Evolutionary conservation across 2,888 invertebrate species (phyloP).

Genomic region (Seira ritae): DNA sequence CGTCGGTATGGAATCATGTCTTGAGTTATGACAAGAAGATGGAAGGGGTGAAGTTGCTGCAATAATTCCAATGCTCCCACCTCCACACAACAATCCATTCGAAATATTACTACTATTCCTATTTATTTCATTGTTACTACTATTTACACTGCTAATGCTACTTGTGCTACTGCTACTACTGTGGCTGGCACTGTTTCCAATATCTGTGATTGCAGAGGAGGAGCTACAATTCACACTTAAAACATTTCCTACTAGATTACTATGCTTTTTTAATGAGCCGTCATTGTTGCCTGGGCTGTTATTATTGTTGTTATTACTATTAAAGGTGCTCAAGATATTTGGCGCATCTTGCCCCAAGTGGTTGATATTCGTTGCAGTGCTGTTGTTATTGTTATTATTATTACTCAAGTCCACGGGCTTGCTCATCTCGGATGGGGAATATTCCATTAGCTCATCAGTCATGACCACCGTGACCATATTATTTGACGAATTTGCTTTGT

Average conservation of each 20-base stretch:
- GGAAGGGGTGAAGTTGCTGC: conserved; percentile 46
- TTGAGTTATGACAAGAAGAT: not conserved
- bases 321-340: conserved; percentile 26
- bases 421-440: conserved; percentile 68
- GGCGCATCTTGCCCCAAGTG: conserved; percentile 47
- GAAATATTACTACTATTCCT: conserved; percentile 29
- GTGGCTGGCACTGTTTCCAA: conserved; percentile 20
- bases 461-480: conserved; percentile 56
- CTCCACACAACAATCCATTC: conserved; percentile 48
- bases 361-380: conserved; percentile 46
- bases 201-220: too few relatives aligned
- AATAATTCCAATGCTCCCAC: conserved; percentile 39
- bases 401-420: conserved; percentile 73
- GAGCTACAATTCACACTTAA: conserved; percentile 39
- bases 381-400: conserved; percentile 71
- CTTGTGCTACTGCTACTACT: conserved; percentile 37
- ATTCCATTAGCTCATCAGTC: conserved; percentile 69
- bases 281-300: conserved; percentile 46
- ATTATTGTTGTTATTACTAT: conserved; percentile 44
- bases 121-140: conserved; percentile 17
- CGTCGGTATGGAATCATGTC: conserved; percentile 19
- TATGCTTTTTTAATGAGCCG: conserved; percentile 33
- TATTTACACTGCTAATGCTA: conserved; percentile 19
- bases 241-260: conserved; percentile 17
- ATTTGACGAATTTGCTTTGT: conserved; percentile 33